phyloP scores from a whole-genome alignment of 2,113 vertebrate species.

The Orthochromis malagaraziensis region DNA sequence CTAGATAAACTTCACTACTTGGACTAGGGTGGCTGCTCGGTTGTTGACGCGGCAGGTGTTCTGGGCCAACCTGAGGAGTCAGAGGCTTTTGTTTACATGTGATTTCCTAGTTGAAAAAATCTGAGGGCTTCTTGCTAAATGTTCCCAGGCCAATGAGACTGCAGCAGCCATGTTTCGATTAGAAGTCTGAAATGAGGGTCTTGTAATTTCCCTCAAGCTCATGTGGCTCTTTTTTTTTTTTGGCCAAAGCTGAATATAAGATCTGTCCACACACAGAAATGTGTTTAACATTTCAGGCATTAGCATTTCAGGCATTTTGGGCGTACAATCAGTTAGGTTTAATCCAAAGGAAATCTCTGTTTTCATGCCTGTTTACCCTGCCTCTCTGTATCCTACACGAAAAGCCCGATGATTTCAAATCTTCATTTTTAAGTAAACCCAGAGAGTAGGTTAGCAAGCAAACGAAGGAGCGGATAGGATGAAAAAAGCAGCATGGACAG shows the following conservation, averaged over 20 bases:
- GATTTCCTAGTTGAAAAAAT: not conserved
- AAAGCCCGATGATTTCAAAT: not conserved
- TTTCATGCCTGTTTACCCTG: not conserved
- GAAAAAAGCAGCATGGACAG: constrained; percentile 52
- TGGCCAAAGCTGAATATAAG: not conserved
- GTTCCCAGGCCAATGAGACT: not conserved
- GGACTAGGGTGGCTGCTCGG: not conserved
- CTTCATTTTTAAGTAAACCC: not conserved
- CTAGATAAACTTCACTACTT: constrained; percentile 14
- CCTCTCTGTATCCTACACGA: not conserved
- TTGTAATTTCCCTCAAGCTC: not conserved
- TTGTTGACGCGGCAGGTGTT: constrained; percentile 19
- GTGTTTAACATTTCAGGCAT: not conserved
- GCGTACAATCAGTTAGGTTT: constrained; percentile 1
- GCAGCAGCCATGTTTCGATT: constrained; percentile 17
- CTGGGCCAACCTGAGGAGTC: not conserved
- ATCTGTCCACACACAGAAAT: not conserved
- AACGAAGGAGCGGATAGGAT: constrained; percentile 27
- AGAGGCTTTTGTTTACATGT: not conserved
- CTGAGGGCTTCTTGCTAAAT: not conserved
- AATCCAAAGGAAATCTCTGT: not conserved
- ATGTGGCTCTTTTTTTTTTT: not conserved
- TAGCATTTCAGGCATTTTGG: constrained; percentile 2
- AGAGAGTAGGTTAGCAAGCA: not conserved
- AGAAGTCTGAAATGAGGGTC: constrained; percentile 20